Evolutionary conservation across 2,888 invertebrate species (phyloP).

Genomic region (Netelia virgata): DNA sequence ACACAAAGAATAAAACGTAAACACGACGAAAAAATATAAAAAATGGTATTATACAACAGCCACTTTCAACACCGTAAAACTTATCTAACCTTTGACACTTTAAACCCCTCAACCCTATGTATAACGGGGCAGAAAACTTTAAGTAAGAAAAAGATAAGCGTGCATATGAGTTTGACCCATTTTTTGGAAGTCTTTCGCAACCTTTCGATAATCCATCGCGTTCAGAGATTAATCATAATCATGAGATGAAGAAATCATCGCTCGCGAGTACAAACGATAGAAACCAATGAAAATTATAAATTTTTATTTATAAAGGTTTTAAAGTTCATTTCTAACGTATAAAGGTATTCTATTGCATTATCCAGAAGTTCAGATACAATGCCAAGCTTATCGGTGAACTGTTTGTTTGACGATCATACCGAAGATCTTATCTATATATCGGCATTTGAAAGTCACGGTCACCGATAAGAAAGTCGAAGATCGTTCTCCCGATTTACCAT

Average conservation of each 20-base stretch:
- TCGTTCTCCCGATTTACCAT: constrained; percentile 7
- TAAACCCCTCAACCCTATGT: no score
- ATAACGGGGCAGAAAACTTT: no score
- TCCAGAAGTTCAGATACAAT: background rate
- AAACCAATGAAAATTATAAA: background rate
- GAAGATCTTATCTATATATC: constrained; percentile 25
- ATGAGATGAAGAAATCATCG: constrained; percentile 10
- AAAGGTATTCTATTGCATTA: background rate
- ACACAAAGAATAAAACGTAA: no score
- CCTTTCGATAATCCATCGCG: constrained; percentile 17
- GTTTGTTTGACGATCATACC: background rate
- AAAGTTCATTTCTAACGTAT: background rate
- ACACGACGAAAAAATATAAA: no score
- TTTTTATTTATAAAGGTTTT: background rate
- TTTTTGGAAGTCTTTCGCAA: constrained; percentile 34
- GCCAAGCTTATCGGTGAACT: no score
- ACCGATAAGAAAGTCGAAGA: constrained; percentile 42
- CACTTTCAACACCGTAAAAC: no score
- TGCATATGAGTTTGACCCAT: constrained; percentile 7
- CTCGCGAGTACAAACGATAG: background rate
- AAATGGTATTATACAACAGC: no score
- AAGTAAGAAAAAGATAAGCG: background rate
- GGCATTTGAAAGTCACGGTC: constrained; percentile 34
- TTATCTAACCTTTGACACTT: no score
- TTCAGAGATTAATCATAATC: constrained; percentile 2